Percentiles rank a stretch among this genome's conserved stretches.
These are phyloP conservation scores for Epinotia demarniana DNA, from an alignment of 2,888 invertebrate species.

Conservation along the genomic window DNA sequence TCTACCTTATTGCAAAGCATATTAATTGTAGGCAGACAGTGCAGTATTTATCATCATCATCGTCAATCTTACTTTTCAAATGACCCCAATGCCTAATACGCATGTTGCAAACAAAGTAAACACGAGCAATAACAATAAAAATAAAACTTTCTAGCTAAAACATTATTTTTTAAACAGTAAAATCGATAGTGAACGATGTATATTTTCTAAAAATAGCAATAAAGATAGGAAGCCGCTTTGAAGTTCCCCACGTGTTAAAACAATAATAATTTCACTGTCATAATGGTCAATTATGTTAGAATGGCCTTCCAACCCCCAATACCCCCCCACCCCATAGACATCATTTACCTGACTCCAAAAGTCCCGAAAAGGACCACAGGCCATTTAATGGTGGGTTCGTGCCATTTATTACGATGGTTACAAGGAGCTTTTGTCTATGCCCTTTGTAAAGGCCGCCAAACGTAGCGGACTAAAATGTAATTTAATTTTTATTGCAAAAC, in stretches of 20 bases:
- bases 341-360: slow-evolving; percentile 63
- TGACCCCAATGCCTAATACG: too few species aligned
- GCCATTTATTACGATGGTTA: slow-evolving; percentile 72
- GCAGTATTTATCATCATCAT: too few species aligned
- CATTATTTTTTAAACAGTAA: neutral
- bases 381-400: slow-evolving; percentile 63
- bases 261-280: slow-evolving; percentile 24
- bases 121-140: neutral
- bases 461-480: slow-evolving; percentile 27
- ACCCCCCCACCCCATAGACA: slow-evolving; percentile 8
- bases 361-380: slow-evolving; percentile 60
- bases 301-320: neutral
- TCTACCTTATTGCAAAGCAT: too few species aligned
- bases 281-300: slow-evolving; percentile 13
- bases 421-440: slow-evolving; percentile 62
- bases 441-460: slow-evolving; percentile 61
- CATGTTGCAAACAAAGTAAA: too few species aligned
- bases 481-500: slow-evolving; percentile 14
- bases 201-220: neutral
- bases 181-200: neutral
- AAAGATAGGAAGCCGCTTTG: slow-evolving; percentile 17
- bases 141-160: neutral
- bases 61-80: too few species aligned
- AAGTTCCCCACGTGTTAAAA: neutral
- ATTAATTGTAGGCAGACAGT: too few species aligned